Conservation (phyloP, 1,140 invertebrate genomes). For the Gonioctena quinquepunctata region DNA sequence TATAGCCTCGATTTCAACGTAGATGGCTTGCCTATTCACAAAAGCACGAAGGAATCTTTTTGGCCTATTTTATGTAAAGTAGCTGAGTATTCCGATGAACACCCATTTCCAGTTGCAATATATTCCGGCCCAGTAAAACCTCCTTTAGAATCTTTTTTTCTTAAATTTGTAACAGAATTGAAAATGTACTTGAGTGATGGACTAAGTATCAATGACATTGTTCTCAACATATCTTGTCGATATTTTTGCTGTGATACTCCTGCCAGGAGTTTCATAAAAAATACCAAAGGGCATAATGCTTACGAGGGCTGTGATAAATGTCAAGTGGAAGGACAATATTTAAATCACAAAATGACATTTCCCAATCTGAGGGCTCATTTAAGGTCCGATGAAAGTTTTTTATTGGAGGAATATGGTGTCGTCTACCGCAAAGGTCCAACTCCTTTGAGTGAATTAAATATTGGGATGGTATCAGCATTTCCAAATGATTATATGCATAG, state of each 20-base stretch:
- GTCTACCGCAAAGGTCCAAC: conserved; percentile 45
- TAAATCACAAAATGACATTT: conserved; percentile 20
- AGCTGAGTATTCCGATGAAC: not conserved
- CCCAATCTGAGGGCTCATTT: conserved; percentile 14
- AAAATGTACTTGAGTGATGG: not conserved
- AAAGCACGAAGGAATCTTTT: conserved; percentile 6
- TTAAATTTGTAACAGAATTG: conserved; percentile 10
- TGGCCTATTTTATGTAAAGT: conserved; percentile 21
- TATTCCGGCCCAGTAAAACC: conserved; percentile 9
- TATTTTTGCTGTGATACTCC: conserved; percentile 30
- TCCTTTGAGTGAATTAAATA: conserved; percentile 35
- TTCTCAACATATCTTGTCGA: not conserved
- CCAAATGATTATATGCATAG: conserved; percentile 56
- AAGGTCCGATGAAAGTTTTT: conserved; percentile 28
- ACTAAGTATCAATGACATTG: not conserved
- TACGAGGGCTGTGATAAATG: conserved; percentile 36
- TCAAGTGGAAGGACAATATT: conserved; percentile 23
- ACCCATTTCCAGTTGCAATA: conserved; percentile 9
- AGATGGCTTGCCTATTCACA: conserved; percentile 16
- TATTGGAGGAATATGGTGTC: conserved; percentile 33
- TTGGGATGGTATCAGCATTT: conserved; percentile 50
- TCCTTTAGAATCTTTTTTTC: conserved; percentile 10
- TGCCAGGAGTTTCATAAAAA: conserved; percentile 22
- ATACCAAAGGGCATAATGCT: conserved; percentile 22
- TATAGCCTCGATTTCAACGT: conserved; percentile 11